These are phyloP conservation scores for Sebastes trivittatus DNA, from an alignment of 2,797 vertebrate species.

Conservation along the genomic window DNA sequence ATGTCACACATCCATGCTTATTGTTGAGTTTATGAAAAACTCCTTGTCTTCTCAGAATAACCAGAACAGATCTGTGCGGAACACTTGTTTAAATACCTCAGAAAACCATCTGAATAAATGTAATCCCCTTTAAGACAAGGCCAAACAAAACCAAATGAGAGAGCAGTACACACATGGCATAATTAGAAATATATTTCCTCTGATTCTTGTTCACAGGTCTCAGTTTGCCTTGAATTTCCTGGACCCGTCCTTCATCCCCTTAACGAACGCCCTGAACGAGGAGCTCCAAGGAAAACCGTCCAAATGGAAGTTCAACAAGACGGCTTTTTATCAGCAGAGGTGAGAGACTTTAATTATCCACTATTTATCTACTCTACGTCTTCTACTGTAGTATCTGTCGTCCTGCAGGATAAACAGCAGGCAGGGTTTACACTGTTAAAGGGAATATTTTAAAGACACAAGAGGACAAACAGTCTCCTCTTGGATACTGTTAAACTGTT, in stretches of 20 bases:
- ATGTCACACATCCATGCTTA: neutral
- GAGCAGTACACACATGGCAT: neutral
- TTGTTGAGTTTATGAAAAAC: neutral
- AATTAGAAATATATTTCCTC: neutral
- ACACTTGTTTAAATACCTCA: neutral
- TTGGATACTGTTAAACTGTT: neutral
- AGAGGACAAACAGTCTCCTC: neutral
- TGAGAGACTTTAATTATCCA: conserved; percentile 45
- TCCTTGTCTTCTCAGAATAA: neutral
- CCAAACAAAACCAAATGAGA: neutral
- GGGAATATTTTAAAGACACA: neutral
- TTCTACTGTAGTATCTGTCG: neutral
- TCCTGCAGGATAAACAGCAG: neutral
- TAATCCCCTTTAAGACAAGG: neutral
- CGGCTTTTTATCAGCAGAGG: conserved; percentile 92
- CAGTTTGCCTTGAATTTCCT: conserved; percentile 98
- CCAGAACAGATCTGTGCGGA: neutral
- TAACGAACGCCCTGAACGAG: conserved; percentile 92
- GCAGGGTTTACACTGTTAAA: neutral
- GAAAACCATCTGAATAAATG: neutral
- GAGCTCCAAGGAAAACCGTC: conserved; percentile 92
- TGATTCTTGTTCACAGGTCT: conserved; percentile 82
- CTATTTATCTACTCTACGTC: neutral
- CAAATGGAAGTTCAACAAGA: conserved; percentile 95
- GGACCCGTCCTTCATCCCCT: conserved; percentile 93